Base-by-base conservation (phyloP, 2,113 vertebrate genomes). In the Chrysochloris asiatica region DNA sequence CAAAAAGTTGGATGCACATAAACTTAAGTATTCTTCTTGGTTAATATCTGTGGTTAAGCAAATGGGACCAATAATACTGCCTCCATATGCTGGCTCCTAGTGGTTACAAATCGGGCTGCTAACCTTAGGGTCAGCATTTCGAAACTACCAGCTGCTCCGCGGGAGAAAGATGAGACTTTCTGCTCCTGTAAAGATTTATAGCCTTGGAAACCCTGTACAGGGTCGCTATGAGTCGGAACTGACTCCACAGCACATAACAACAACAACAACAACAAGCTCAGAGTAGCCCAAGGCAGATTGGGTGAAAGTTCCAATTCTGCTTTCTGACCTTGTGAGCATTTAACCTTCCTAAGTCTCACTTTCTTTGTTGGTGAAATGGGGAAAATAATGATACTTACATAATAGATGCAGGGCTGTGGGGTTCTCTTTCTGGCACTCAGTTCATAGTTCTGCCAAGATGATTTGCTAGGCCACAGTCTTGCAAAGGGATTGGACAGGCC, bases 11-110 rank as follows among this genome's bases (percentile, higher is more conserved):
- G 33, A 48, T 84, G 11, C n/a, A 85, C n/a, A n/a, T n/a, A 45
- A 88, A 59, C 52, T 59, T 86, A 67, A 93, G 63, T 81, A 26
- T 16, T 50, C 14, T 16, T 22, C 22, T 65, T 85, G 45, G 22
- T 28, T 65, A 43, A 56, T 26, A 69, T 81, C 79, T 65, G 59
- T 79, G 54, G 30, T 50, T 89, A 86, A 92, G 76, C 83, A 43
- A 90, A 26, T 17, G 79, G 30, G 33, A 71, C 33, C 69, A 77
- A 65, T 71, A 65, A 63, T 43, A 21, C 26, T 41, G 9, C 36
- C n/a, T 47, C 43, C 14, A 52, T 21, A 48, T 28, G 8, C 77
- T 75, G 7, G 16, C 24, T 8, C 41, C n/a, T n/a, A n/a, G n/a
- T n/a, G n/a, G n/a, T n/a, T n/a, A n/a, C n/a, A n/a, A n/a, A n/a